A percentile compares a stretch with the other conserved stretches of the same genome.
These are phyloP conservation scores for Proteles cristata DNA, from an alignment of 2,113 vertebrate genomes.

Conservation along the genomic window DNA sequence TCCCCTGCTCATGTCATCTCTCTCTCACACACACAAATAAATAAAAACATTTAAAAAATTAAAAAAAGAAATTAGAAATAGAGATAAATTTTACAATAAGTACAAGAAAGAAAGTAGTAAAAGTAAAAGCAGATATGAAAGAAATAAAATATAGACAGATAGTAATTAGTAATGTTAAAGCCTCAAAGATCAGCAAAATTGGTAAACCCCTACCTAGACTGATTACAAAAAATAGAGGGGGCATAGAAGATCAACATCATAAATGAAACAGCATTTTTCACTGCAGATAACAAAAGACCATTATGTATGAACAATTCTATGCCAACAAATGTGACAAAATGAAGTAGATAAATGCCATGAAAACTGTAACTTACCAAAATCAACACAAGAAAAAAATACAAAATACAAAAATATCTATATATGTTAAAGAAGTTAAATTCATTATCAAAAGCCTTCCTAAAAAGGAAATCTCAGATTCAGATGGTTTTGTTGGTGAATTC, in stretches of 20 bases:
- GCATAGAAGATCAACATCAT: background rate
- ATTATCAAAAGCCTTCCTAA: background rate
- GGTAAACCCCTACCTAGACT: background rate
- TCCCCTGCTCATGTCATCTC: too few species aligned
- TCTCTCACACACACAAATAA: too few species aligned
- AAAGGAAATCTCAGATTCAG: background rate
- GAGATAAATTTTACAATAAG: background rate
- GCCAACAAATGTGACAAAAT: background rate
- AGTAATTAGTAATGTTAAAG: background rate
- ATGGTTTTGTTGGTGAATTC: background rate
- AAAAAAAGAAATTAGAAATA: background rate
- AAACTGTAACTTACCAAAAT: background rate
- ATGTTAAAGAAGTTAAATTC: background rate
- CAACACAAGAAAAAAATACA: background rate
- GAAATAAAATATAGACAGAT: background rate
- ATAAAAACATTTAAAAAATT: too few species aligned
- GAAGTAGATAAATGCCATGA: background rate
- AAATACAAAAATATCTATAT: background rate
- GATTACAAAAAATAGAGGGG: background rate
- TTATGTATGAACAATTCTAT: background rate
- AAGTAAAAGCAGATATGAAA: background rate
- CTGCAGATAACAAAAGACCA: background rate
- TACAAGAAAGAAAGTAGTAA: background rate
- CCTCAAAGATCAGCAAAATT: background rate
- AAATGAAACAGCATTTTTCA: background rate